These are phyloP conservation scores for Synanthedon tipuliformis DNA, from an alignment of 2,888 invertebrate species.

Conservation along the genomic window DNA sequence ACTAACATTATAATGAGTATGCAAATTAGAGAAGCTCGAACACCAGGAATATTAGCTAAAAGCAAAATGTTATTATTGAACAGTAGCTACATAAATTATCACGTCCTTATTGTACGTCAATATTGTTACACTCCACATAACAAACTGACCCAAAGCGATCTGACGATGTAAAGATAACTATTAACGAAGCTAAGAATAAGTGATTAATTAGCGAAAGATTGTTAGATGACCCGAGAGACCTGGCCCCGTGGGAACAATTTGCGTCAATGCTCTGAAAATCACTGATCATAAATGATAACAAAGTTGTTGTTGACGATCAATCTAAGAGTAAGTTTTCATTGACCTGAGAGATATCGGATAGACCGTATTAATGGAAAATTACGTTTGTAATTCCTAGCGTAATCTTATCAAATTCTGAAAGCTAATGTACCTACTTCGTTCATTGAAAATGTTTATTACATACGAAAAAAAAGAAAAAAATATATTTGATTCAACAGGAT, in stretches of 20 bases:
- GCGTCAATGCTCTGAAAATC: slow-evolving; percentile 44
- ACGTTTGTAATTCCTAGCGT: not conserved
- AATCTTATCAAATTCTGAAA: not conserved
- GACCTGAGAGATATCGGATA: slow-evolving; percentile 30
- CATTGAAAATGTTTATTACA: no score
- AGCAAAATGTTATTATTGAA: no score
- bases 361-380: slow-evolving; percentile 18
- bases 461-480: no score
- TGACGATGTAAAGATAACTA: no score
- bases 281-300: slow-evolving; percentile 25
- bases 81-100: no score
- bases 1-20: slow-evolving; percentile 1
- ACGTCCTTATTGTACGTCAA: no score
- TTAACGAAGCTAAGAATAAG: not conserved
- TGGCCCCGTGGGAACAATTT: slow-evolving; percentile 32
- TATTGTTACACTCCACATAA: no score
- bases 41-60: slow-evolving; percentile 14
- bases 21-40: slow-evolving; percentile 7
- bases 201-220: not conserved
- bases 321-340: slow-evolving; percentile 39
- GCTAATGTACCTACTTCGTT: not conserved
- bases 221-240: slow-evolving; percentile 31
- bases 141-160: no score
- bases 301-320: slow-evolving; percentile 31
- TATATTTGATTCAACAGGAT: no score